These are phyloP conservation scores for Entomobrya proxima DNA, from an alignment of 2,888 invertebrate species.

Conservation along the genomic window DNA sequence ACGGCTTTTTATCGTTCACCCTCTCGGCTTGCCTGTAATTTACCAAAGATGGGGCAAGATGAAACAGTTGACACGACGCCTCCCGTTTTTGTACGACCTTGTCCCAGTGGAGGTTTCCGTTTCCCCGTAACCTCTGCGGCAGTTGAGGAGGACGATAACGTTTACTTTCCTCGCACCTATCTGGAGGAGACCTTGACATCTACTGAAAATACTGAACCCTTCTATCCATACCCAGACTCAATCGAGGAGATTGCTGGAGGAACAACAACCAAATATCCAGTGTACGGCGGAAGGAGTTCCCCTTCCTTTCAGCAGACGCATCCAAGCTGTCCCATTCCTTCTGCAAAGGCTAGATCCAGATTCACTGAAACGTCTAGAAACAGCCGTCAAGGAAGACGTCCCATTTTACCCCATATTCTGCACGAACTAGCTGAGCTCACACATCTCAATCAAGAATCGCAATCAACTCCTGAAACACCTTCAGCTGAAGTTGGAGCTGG, in stretches of 20 bases:
- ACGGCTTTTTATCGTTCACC: no score
- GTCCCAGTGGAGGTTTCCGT: background rate
- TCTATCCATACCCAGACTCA: background rate
- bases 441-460: background rate
- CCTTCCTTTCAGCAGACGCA: no score
- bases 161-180: no score
- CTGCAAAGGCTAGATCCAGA: slow-evolving; percentile 5
- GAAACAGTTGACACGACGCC: background rate
- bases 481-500: background rate
- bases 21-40: background rate
- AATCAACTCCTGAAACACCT: background rate
- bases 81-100: background rate
- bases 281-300: no score
- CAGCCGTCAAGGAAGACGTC: background rate
- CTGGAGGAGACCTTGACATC: no score
- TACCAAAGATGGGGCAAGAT: background rate
- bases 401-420: background rate
- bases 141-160: background rate
- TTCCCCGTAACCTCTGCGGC: background rate
- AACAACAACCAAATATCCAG: no score
- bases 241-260: background rate
- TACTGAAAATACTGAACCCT: no score
- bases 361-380: slow-evolving; percentile 12
- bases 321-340: background rate
- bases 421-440: background rate